A percentile compares a stretch with the other conserved stretches of the same genome.
Conservation (phyloP, 1,140 invertebrate genomes). For the Calycopis cecrops region DNA sequence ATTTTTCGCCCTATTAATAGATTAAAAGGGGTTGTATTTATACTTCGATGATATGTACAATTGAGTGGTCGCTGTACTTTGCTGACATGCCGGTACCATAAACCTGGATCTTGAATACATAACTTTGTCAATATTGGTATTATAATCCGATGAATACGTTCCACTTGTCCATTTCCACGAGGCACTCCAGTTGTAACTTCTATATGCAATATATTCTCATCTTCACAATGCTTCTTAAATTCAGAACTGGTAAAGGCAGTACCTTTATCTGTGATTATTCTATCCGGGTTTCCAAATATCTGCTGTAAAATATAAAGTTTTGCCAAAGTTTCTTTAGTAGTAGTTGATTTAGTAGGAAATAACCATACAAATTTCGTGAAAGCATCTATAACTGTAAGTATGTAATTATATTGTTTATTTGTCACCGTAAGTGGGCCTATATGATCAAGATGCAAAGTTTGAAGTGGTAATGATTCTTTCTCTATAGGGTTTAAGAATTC, state of each 20-base stretch:
- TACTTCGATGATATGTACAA: too few relatives aligned
- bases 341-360: not conserved
- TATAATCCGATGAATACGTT: not conserved
- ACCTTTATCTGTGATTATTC: not conserved
- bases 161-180: not conserved
- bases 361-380: not conserved
- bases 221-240: too few relatives aligned
- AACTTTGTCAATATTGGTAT: not conserved
- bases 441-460: constrained; percentile 4
- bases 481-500: constrained; percentile 17
- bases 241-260: not conserved
- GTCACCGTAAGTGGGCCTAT: not conserved
- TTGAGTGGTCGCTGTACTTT: too few relatives aligned
- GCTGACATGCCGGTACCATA: not conserved
- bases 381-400: not conserved
- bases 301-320: not conserved
- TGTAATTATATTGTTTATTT: not conserved
- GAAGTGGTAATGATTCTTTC: not conserved
- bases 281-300: not conserved
- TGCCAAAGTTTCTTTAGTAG: too few relatives aligned
- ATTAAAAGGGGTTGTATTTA: too few relatives aligned
- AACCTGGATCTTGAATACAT: not conserved
- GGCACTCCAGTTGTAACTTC: too few relatives aligned
- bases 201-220: too few relatives aligned
- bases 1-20: too few relatives aligned